These are phyloP conservation scores for Orthonyx spaldingii DNA, from an alignment of 2,113 vertebrate species.

Conservation along the genomic window DNA sequence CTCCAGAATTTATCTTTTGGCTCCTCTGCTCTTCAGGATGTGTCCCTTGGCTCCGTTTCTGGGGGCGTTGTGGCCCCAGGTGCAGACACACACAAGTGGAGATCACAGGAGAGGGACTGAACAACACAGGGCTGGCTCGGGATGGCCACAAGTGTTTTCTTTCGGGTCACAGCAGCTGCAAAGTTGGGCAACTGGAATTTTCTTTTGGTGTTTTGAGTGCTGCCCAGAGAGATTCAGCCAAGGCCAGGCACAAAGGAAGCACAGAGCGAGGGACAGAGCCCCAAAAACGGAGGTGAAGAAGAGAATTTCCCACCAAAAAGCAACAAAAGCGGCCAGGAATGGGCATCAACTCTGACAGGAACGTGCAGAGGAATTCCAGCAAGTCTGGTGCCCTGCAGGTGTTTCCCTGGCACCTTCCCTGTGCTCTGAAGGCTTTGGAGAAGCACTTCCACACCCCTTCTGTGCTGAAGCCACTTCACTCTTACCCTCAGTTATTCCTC, in stretches of 20 bases:
- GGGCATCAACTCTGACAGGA: not conserved
- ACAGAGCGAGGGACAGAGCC: not conserved
- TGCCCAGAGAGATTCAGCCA: not conserved
- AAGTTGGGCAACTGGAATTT: not conserved
- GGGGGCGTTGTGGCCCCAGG: not conserved
- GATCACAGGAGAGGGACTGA: not conserved
- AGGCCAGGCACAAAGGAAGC: not conserved
- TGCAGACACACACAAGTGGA: not conserved
- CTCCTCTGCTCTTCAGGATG: not conserved
- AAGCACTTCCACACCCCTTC: not conserved
- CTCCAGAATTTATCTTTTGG: not conserved
- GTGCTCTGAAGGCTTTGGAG: not conserved
- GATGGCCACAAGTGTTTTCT: not conserved
- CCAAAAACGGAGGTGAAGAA: not conserved
- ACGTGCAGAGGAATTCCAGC: not conserved
- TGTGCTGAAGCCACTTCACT: not conserved
- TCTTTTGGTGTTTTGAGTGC: not conserved
- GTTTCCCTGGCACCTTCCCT: not conserved
- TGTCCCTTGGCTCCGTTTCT: not conserved
- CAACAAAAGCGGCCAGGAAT: not conserved
- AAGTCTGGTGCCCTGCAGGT: not conserved
- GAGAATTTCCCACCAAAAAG: fast-evolving
- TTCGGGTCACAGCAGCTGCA: not conserved
- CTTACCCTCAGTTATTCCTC: not conserved
- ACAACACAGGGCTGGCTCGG: not conserved